Base-by-base conservation (phyloP, 2,113 vertebrate species). In the Rhynchomys soricoides region DNA sequence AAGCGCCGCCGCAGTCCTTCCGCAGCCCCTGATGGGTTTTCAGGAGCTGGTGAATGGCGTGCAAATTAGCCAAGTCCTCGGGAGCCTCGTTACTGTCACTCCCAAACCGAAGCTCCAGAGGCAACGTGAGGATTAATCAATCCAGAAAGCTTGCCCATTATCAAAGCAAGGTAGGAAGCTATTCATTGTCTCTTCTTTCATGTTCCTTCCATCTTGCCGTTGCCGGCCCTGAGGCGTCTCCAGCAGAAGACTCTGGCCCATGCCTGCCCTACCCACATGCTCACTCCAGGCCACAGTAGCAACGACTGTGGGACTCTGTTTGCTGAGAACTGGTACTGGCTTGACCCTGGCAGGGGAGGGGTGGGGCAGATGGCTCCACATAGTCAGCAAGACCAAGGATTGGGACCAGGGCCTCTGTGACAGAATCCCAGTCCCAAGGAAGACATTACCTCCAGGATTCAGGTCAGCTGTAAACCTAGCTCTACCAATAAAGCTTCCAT, bases 61-160 rank as follows among this genome's bases (percentile, higher is more conserved):
- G 98, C 98, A 98, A 99, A 99, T 99, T 99, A 99, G 98, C 98
- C 93, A 98, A 98, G 98, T 98, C 98, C 98, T 98, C 98, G 97
- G 98, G 98, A 98, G 98, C 97, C 98, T 98, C 98, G 98, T 98
- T 97, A 98, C 98, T 98, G 98, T 98, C 99, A 98, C 98, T 99
- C 98, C 97, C 98, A 97, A 97, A 93, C 98, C 97, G 98, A 98
- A 98, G 98, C 98, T 97, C 98, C 98, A 97, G 71, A 98, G 98
- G 98, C 98, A 96, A 97, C 97, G 97, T 95, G 97, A 96, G 98
- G 98, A 98, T 98, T 98, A 98, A 98, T 98, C 98, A 98, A 96
- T 89, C 98, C 93, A 96, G 97, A 98, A 98, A 97, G 91, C 98
- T 97, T 95, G 97, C 97, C 98, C 97, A 98, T 98, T 98, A 95